Percentiles rank a stretch among this genome's conserved stretches.
phyloP scores from a whole-genome alignment of 1,140 invertebrate genomes.

The Drosophila ananassae region DNA sequence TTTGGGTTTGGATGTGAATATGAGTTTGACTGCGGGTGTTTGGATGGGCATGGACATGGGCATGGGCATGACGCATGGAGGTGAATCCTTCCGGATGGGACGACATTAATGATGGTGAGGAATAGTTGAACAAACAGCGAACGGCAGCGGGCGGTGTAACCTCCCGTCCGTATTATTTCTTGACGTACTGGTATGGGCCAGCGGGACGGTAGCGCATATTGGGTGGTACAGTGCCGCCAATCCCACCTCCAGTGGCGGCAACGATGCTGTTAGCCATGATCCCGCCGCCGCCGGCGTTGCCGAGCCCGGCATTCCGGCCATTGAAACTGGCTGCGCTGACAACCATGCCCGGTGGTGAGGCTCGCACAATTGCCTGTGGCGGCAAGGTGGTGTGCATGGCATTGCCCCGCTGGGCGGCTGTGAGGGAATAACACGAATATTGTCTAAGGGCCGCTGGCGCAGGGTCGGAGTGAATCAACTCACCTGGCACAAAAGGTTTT shows the following conservation, averaged over 20 bases:
- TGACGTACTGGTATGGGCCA: constrained; percentile 78
- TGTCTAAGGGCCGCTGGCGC: background rate
- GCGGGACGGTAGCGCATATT: constrained; percentile 77
- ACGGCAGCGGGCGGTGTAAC: constrained; percentile 59
- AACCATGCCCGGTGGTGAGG: constrained; percentile 74
- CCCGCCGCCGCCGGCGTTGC: constrained; percentile 67
- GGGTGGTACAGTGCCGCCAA: constrained; percentile 62
- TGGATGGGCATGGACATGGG: constrained; percentile 9
- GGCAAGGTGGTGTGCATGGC: constrained; percentile 77
- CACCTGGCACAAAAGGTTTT: constrained; percentile 83
- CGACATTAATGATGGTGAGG: constrained; percentile 46
- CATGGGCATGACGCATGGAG: constrained; percentile 19
- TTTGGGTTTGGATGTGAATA: constrained; percentile 36
- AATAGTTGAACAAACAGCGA: constrained; percentile 73
- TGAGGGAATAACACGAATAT: background rate
- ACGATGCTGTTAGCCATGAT: constrained; percentile 75
- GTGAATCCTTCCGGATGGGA: constrained; percentile 36
- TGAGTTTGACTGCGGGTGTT: constrained; percentile 23
- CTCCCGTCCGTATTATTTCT: constrained; percentile 80
- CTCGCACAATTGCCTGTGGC: constrained; percentile 75
- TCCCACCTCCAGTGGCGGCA: constrained; percentile 61
- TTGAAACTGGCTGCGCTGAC: constrained; percentile 77
- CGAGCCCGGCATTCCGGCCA: constrained; percentile 70
- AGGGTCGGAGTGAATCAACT: constrained; percentile 6
- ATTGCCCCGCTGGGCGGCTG: constrained; percentile 77